Base-by-base conservation (phyloP, 2,797 vertebrate genomes). In the Xiphorhynchus erythropygius region DNA sequence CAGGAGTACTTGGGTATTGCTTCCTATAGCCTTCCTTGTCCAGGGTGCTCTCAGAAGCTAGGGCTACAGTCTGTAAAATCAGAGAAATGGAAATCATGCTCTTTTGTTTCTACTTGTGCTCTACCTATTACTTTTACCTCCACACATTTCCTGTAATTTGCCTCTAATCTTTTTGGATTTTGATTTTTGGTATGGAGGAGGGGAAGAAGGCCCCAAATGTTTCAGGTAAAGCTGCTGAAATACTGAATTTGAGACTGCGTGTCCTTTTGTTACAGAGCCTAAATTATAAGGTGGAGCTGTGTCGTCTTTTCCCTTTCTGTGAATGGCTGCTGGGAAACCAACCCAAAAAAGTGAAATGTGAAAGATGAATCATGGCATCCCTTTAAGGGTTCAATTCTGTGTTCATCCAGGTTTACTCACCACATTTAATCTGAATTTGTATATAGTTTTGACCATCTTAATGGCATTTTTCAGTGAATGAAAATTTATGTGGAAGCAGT, bases 101-200 rank as follows among this genome's bases (percentile, higher is more conserved):
- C 18, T 14, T 71, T 35, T 42, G 9, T 28, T 28, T 76, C 27
- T 87, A 35, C 19, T 35, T 71, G 13, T 60, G 30, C 6, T 68
- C 18, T 85, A 49, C 13, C 5, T 44, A 12, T 56, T 76, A 41
- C 18, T 53, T 76, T 65, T 76, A 18, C 5, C 5, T 81, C 11
- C 22, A 44, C 0, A 0, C 0, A 0, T 41, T 81, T 92, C 46
- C 47, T 79, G 44, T 50, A 62, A 65, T 59, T 84, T 76, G 4
- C 18, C 37, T 39, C 17, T 65, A 35, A 37, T 55, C 1, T 28
- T 52, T 33, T 37, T 46, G 14, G 4, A 6, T 59, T 90, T 87
- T 59, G 22, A 15, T 56, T 69, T 74, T 62, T 84, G 27, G 8
- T 27, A 18, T 60, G 55, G 32, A 83, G 13, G 21, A 78, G 19